These are phyloP conservation scores for Hoplodrina blanda DNA, from an alignment of 2,888 invertebrate species.

Conservation along the genomic window DNA sequence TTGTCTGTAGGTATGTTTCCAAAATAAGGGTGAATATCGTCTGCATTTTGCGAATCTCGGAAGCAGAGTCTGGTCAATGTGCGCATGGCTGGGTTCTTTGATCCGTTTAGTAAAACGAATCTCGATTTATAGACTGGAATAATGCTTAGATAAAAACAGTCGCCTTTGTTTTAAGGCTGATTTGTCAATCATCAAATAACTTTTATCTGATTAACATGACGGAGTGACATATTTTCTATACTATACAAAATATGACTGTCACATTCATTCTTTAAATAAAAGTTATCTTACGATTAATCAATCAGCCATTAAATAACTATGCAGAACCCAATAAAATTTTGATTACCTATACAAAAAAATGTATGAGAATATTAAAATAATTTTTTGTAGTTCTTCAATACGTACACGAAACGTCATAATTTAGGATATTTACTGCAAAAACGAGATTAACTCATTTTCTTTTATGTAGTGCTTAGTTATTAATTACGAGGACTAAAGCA, in stretches of 20 bases:
- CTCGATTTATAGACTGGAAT: conserved; percentile 45
- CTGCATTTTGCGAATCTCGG: conserved; percentile 19
- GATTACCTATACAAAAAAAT: neutral
- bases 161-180: neutral
- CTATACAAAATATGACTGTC: too few relatives aligned
- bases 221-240: too few relatives aligned
- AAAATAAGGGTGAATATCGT: conserved; percentile 33
- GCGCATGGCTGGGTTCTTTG: conserved; percentile 51
- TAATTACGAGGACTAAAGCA: neutral
- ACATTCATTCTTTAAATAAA: too few relatives aligned
- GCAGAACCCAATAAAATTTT: neutral
- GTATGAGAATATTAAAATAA: neutral
- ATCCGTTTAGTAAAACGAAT: conserved; percentile 34
- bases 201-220: neutral
- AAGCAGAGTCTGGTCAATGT: conserved; percentile 36
- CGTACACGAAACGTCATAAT: neutral
- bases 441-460: neutral
- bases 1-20: conserved; percentile 18
- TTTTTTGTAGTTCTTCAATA: neutral
- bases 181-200: neutral
- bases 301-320: neutral
- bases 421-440: neutral
- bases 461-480: neutral
- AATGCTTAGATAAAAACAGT: conserved; percentile 12
- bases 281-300: too few relatives aligned